Base-by-base conservation (phyloP, 2,888 invertebrate genomes). In the Gymnoscelis rufifasciata region DNA sequence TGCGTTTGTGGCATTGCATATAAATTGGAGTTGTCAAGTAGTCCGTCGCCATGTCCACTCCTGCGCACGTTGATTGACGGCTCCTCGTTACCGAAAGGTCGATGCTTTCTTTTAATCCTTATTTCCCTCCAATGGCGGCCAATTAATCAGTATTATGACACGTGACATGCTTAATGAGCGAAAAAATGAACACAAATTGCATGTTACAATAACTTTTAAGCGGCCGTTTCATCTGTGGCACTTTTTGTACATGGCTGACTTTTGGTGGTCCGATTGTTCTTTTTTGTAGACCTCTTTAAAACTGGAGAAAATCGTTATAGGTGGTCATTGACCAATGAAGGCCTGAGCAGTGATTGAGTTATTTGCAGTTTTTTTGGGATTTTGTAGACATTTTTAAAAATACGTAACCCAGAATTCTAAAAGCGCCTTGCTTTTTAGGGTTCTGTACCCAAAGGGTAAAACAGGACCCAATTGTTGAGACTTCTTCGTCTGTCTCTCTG, bases 141-240 rank as follows among this genome's bases (percentile, higher is more conserved):
- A 79, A 84, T 87, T 86, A 83, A 84, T 87, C 84, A 83, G 72
- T 67, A 71, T 75, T 84, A 78, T 83, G 82, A 81, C 75, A 73
- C 73, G 77, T 80, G 79, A 78, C 81, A 78, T 61, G 74, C 67
- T 74, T 81, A 82, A 82, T 83, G 80, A 80, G 71, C 44, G 49
- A 51, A 55, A 39, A 33, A 56, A 52, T 19, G 54, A 62, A 66
- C 67, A 68, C 66, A 68, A 70, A 76, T 70, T 33, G 6, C 10
- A 33, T n/a, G n/a, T 33, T 15, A 33, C 15, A 33, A n/a, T n/a
- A n/a, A n/a, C 14, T 27, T 31, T 33, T 15, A 33, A 33, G n/a
- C 31, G 10, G 10, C 19, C 10, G 19, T 10, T 7, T 15, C 19
- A 23, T 11, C 33, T 15, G n/a, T 19, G 33, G 8, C n/a, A 15